These are phyloP conservation scores for Peromyscus melanophrys DNA, from an alignment of 2,797 vertebrate genomes.

Conservation along the genomic window DNA sequence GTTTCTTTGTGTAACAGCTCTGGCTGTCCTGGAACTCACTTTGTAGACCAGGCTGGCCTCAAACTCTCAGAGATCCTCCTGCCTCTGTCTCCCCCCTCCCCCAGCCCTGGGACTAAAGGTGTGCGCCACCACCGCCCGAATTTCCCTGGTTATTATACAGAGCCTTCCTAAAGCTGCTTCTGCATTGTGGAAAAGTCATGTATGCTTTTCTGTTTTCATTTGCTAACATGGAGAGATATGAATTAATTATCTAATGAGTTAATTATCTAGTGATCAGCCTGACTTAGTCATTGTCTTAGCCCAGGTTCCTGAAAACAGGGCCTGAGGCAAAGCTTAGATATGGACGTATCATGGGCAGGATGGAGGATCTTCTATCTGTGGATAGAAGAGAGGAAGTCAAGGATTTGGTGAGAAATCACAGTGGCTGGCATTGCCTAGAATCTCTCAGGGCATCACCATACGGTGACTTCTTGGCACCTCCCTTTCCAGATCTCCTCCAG, in stretches of 20 bases:
- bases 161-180: neutral
- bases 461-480: no score
- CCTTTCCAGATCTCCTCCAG: neutral
- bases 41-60: neutral
- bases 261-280: neutral
- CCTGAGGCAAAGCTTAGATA: no score
- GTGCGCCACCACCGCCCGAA: fast-evolving
- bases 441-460: neutral
- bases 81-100: neutral
- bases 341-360: fast-evolving
- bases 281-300: neutral
- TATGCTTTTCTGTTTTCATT: neutral
- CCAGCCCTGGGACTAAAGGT: neutral
- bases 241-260: neutral
- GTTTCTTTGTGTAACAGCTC: neutral
- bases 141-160: neutral
- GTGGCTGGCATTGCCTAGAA: neutral
- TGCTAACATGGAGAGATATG: fast-evolving
- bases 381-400: no score
- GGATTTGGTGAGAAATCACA: neutral
- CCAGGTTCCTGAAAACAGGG: neutral
- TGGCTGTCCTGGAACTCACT: neutral
- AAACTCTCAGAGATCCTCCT: neutral
- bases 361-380: neutral
- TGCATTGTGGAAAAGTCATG: neutral